Percentiles rank a stretch among this genome's conserved stretches.
phyloP scores from a whole-genome alignment of 2,888 invertebrate genomes.

The Camptogramma bilineatum region DNA sequence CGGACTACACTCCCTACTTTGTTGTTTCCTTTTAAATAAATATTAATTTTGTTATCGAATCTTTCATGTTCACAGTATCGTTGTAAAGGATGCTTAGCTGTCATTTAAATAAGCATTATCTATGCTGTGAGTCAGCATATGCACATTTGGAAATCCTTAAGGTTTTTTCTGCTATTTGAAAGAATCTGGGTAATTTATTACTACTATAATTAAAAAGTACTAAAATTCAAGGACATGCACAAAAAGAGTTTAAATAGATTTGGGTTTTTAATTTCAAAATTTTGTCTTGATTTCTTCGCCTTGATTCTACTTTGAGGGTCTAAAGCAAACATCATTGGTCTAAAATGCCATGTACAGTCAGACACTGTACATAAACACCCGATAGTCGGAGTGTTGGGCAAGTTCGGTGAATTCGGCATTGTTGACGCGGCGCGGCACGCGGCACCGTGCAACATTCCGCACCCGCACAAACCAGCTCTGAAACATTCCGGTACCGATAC shows the following conservation, averaged over 20 bases:
- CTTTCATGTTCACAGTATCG: background rate
- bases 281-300: no score
- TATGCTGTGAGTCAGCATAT: no score
- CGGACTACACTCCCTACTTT: constrained; percentile 56
- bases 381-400: constrained; percentile 46
- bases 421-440: constrained; percentile 52
- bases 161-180: no score
- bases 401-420: constrained; percentile 69
- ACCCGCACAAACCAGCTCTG: constrained; percentile 45
- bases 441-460: constrained; percentile 54
- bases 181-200: no score
- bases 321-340: no score
- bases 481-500: constrained; percentile 55
- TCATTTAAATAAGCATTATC: background rate
- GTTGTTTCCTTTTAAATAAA: constrained; percentile 13
- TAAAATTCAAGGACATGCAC: background rate
- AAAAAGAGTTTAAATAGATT: background rate
- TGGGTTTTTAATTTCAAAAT: background rate
- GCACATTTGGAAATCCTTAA: no score
- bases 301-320: background rate
- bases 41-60: constrained; percentile 1
- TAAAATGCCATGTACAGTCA: background rate
- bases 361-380: constrained; percentile 38
- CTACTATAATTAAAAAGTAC: no score
- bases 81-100: background rate